These are phyloP conservation scores for Oncorhynchus kisutch DNA, from an alignment of 2,113 vertebrate species.

Conservation along the genomic window DNA sequence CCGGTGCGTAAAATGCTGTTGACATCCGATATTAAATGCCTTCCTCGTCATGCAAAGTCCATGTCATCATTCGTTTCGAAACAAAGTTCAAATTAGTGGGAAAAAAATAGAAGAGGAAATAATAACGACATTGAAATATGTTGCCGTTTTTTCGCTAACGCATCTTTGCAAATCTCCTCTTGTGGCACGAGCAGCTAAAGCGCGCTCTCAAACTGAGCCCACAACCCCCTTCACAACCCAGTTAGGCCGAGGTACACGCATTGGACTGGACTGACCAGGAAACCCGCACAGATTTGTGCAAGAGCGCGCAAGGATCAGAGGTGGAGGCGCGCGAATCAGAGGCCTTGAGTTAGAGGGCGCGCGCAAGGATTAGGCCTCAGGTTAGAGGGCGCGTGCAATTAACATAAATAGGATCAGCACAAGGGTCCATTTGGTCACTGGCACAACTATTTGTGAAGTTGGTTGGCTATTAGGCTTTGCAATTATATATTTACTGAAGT, in stretches of 20 bases:
- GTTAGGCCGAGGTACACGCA: conserved; percentile 14
- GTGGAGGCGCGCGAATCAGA: conserved; percentile 16
- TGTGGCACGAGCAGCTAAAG: conserved; percentile 18
- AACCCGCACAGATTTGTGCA: conserved; percentile 37
- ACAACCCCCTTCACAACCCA: conserved; percentile 1
- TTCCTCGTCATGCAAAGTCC: background rate
- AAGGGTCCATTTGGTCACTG: background rate
- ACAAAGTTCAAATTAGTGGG: background rate
- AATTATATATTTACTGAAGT: no score
- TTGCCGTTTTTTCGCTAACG: conserved; percentile 15
- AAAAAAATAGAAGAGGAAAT: background rate
- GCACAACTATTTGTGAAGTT: no score
- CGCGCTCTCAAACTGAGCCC: conserved; percentile 30
- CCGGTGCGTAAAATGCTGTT: background rate
- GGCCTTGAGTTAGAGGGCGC: background rate
- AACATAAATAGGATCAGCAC: background rate
- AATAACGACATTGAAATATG: conserved; percentile 13
- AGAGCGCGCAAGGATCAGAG: conserved; percentile 20
- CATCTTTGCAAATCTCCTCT: conserved; percentile 27
- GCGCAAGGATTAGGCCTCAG: background rate
- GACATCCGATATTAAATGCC: background rate
- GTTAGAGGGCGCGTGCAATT: background rate
- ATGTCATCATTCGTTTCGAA: background rate
- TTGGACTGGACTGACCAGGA: conserved; percentile 21
- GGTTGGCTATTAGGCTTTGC: no score